Conservation (phyloP, 2,888 invertebrate species). For the Mycalesis mineus region DNA sequence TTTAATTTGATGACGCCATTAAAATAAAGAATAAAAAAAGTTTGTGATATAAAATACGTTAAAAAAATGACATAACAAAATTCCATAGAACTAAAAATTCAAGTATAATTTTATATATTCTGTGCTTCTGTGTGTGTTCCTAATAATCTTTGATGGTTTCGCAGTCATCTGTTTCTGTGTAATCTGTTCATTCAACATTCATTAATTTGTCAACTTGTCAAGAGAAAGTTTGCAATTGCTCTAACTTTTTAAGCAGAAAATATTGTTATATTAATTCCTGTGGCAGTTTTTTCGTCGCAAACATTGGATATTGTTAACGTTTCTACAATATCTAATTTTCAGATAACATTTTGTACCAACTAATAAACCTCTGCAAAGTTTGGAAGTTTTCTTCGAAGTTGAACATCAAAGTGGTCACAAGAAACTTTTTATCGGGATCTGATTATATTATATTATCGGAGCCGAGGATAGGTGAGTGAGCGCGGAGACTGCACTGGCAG, state of each 20-base stretch:
- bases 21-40: too few species aligned
- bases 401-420: neutral
- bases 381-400: neutral
- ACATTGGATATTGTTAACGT: neutral
- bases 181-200: too few species aligned
- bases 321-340: neutral
- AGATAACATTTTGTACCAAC: neutral
- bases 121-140: too few species aligned
- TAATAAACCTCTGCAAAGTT: neutral
- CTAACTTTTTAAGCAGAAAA: neutral
- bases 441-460: neutral
- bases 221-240: neutral
- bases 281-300: neutral
- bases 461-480: neutral
- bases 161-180: too few species aligned
- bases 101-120: too few species aligned
- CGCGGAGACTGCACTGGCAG: neutral
- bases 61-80: too few species aligned
- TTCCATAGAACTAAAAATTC: too few species aligned
- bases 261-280: neutral
- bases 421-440: slow-evolving; percentile 4
- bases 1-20: too few species aligned
- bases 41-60: too few species aligned
- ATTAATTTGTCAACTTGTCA: neutral
- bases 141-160: too few species aligned